Evolutionary conservation across 2,113 vertebrate species (phyloP).

Genomic region (Philantomba maxwellii): DNA sequence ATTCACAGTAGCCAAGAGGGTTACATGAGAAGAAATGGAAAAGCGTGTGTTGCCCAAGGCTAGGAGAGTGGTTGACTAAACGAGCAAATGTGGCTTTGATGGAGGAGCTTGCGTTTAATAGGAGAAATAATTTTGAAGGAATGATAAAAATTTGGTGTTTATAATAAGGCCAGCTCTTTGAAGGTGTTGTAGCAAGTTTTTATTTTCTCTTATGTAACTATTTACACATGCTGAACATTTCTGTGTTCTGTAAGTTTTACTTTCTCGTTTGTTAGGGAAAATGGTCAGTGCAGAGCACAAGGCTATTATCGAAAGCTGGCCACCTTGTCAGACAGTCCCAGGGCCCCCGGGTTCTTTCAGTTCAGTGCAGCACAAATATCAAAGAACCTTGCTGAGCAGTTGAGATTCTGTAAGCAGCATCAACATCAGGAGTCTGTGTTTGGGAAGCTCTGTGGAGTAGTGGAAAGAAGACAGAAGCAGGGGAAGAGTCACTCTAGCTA

Average conservation of each 20-base stretch:
- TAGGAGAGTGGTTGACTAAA: conserved; percentile 52
- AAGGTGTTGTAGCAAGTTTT: conserved; percentile 59
- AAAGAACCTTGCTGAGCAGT: background rate
- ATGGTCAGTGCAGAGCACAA: background rate
- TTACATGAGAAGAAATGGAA: conserved; percentile 66
- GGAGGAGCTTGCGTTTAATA: conserved; percentile 52
- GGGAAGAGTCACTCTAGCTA: background rate
- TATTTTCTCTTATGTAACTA: conserved; percentile 64
- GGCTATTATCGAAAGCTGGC: background rate
- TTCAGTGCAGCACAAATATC: background rate
- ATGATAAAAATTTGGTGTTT: conserved; percentile 69
- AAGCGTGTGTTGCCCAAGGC: conserved; percentile 60
- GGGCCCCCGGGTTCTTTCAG: background rate
- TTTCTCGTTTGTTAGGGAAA: conserved; percentile 39
- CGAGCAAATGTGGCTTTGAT: conserved; percentile 61
- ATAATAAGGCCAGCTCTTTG: conserved; percentile 61
- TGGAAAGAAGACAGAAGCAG: background rate
- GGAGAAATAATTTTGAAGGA: conserved; percentile 69
- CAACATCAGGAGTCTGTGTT: background rate
- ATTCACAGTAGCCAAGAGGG: conserved; percentile 68
- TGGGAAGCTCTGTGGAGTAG: background rate
- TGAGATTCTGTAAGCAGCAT: background rate
- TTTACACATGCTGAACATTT: conserved; percentile 56
- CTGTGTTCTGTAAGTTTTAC: background rate
- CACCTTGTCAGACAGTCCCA: background rate